These are phyloP conservation scores for Coreoperca whiteheadi DNA, from an alignment of 2,113 vertebrate genomes.

Conservation along the genomic window DNA sequence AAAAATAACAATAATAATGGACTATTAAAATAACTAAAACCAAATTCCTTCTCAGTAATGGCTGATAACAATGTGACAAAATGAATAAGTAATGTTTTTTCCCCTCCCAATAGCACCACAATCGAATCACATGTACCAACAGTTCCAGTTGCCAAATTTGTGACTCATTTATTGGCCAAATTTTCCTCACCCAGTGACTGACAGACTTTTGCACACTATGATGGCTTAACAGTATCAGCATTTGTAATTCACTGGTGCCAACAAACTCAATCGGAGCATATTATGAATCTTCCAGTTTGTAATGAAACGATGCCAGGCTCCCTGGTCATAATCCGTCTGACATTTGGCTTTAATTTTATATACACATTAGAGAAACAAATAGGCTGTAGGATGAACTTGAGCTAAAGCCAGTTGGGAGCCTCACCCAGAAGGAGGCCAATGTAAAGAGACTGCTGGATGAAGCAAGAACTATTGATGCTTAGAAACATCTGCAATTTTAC, in stretches of 20 bases:
- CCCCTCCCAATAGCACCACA: neutral
- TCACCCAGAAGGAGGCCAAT: neutral
- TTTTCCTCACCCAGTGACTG: neutral
- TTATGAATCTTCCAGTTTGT: constrained; percentile 17
- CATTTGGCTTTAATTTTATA: constrained; percentile 37
- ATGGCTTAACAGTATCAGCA: constrained; percentile 25
- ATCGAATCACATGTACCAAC: neutral
- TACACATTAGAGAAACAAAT: constrained; percentile 15
- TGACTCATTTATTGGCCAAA: neutral
- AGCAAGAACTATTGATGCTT: neutral
- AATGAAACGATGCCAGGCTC: neutral
- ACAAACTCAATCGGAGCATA: constrained; percentile 3
- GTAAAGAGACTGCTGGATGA: neutral
- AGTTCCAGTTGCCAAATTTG: neutral
- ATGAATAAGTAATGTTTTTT: neutral
- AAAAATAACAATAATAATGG: neutral
- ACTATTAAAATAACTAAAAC: neutral
- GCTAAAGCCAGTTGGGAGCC: neutral
- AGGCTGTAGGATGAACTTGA: neutral
- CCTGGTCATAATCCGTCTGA: constrained; percentile 3
- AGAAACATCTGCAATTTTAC: constrained; percentile 7
- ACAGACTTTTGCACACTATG: constrained; percentile 19
- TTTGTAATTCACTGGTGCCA: constrained; percentile 7
- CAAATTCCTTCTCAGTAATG: neutral
- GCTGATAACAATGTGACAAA: neutral